Conservation (phyloP, 1,140 invertebrate species). For the Hermetia illucens region DNA sequence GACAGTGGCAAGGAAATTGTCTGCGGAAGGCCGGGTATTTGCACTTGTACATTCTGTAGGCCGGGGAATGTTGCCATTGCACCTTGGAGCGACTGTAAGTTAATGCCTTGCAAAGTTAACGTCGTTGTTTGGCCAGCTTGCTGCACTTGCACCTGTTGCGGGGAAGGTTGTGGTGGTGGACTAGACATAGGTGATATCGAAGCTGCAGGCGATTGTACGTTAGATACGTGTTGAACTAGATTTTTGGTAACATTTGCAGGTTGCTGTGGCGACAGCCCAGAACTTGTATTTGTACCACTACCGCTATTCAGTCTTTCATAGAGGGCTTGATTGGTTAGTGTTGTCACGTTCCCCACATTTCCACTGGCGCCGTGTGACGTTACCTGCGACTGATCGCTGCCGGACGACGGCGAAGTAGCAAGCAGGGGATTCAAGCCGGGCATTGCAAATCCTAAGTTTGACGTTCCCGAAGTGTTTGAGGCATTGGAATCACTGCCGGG, state of each 20-base stretch:
- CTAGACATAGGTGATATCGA: slow-evolving; percentile 40
- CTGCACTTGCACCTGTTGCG: slow-evolving; percentile 19
- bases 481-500: slow-evolving; percentile 29
- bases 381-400: slow-evolving; percentile 14
- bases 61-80: slow-evolving; percentile 51
- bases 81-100: slow-evolving; percentile 56
- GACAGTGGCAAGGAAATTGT: slow-evolving; percentile 59
- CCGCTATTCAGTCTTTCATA: slow-evolving; percentile 24
- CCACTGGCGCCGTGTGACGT: background rate
- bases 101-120: slow-evolving; percentile 54
- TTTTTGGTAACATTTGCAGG: slow-evolving; percentile 21
- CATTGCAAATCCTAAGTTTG: slow-evolving; percentile 14
- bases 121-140: slow-evolving; percentile 29
- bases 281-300: slow-evolving; percentile 17
- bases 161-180: slow-evolving; percentile 43
- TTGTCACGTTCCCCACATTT: background rate
- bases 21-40: slow-evolving; percentile 60
- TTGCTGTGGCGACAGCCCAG: slow-evolving; percentile 10
- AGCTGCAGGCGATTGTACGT: slow-evolving; percentile 24
- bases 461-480: slow-evolving; percentile 22
- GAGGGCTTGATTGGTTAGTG: slow-evolving; percentile 17
- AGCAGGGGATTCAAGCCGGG: slow-evolving; percentile 17
- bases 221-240: slow-evolving; percentile 8
- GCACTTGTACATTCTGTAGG: slow-evolving; percentile 64
- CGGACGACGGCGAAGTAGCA: slow-evolving; percentile 23